Evolutionary conservation across 2,888 invertebrate species (phyloP).

Genomic region (Hydrotaea cyrtoneurina): DNA sequence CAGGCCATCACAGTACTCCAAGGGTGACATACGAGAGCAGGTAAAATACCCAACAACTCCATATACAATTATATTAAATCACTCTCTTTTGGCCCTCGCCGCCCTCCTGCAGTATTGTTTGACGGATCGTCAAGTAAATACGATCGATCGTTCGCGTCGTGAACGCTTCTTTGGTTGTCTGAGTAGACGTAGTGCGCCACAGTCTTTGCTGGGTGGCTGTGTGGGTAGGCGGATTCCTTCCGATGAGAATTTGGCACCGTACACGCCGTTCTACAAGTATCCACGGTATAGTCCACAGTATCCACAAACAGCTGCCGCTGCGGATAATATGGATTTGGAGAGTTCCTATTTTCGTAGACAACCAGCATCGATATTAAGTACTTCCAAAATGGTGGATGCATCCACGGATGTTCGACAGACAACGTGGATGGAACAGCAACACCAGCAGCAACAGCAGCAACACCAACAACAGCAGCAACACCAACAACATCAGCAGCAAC

Average conservation of each 20-base stretch:
- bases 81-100: too few species aligned
- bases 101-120: constrained; percentile 87
- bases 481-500: constrained; percentile 67
- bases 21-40: constrained; percentile 92
- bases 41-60: constrained; percentile 68
- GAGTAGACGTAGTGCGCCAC: constrained; percentile 82
- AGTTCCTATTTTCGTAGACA: constrained; percentile 91
- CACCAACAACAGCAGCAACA: constrained; percentile 47
- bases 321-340: constrained; percentile 83
- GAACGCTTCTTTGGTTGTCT: constrained; percentile 91
- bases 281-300: constrained; percentile 82
- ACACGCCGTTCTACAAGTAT: constrained; percentile 90
- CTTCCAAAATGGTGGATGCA: constrained; percentile 77
- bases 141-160: constrained; percentile 84
- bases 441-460: constrained; percentile 81
- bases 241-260: constrained; percentile 92
- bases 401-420: constrained; percentile 79
- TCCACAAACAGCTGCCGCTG: constrained; percentile 13
- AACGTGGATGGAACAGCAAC: constrained; percentile 85
- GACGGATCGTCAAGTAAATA: constrained; percentile 92
- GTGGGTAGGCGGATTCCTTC: constrained; percentile 92
- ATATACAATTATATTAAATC: too few species aligned
- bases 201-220: constrained; percentile 91
- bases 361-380: constrained; percentile 88
- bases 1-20: constrained; percentile 86